Conservation (phyloP, 30 jellyfish, hydroid and myxozoan species). For the Aurelia sp. region DNA sequence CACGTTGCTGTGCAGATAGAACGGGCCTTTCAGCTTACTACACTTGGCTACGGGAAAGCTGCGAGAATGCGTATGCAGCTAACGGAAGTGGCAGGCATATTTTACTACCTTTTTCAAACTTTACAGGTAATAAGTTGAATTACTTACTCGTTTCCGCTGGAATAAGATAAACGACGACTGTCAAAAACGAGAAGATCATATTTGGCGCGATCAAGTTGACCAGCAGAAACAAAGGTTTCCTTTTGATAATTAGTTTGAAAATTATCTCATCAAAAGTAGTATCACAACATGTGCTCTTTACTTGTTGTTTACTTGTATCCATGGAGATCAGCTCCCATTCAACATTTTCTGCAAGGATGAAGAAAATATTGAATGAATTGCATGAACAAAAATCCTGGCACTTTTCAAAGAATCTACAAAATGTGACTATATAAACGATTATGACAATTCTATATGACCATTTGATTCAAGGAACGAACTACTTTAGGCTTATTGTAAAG, state of each 20-base stretch:
- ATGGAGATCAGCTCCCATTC: constrained; percentile 85
- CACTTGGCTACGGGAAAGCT: too few relatives aligned
- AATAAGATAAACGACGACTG: constrained; percentile 77
- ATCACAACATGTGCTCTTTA: constrained; percentile 56
- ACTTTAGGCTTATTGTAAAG: too few relatives aligned
- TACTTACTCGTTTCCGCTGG: constrained; percentile 86
- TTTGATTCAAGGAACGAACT: too few relatives aligned
- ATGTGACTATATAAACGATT: too few relatives aligned
- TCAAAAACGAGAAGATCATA: constrained; percentile 72
- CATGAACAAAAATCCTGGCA: too few relatives aligned
- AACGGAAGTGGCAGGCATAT: too few relatives aligned
- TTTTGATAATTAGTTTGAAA: constrained; percentile 65
- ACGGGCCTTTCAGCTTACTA: too few relatives aligned
- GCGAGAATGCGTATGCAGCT: too few relatives aligned
- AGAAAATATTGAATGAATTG: background rate
- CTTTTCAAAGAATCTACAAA: too few relatives aligned
- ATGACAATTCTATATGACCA: too few relatives aligned
- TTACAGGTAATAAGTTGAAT: background rate
- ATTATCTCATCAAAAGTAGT: constrained; percentile 66
- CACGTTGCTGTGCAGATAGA: too few relatives aligned
- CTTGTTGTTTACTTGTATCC: constrained; percentile 55
- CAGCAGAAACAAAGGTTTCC: constrained; percentile 85
- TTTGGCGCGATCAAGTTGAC: constrained; percentile 84
- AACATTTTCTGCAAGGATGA: constrained; percentile 65
- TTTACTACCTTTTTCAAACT: too few relatives aligned